Evolutionary conservation across 2,113 vertebrate species (phyloP), one percentile per base, ranked within the genome.

Genomic region (Sigmodon hispidus): DNA sequence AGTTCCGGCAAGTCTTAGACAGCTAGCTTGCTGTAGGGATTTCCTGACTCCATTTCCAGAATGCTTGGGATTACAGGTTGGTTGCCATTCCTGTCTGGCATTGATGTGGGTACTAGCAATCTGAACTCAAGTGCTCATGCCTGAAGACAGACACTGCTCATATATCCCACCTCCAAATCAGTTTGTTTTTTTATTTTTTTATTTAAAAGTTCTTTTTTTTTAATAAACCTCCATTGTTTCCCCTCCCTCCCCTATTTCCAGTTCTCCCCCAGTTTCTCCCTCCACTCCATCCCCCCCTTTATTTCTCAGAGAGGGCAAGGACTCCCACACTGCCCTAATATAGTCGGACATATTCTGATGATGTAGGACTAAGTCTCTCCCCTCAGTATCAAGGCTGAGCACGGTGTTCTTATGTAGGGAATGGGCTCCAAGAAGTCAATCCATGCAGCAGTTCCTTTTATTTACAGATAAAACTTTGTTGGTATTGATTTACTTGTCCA

Each of bases 401-500:
- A n/a, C n/a, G n/a, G n/a, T n/a, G n/a, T n/a, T n/a, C n/a, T n/a
- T n/a, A n/a, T n/a, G n/a, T n/a, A n/a, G n/a, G n/a, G n/a, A n/a
- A n/a, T n/a, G n/a, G n/a, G n/a, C n/a, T n/a, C n/a, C n/a, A n/a
- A n/a, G n/a, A n/a, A n/a, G n/a, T n/a, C n/a, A n/a, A n/a, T n/a
- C n/a, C n/a, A n/a, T n/a, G n/a, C n/a, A n/a, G n/a, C n/a, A n/a
- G n/a, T n/a, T 63, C 0, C 11, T 24, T 63, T 21, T 85, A 87
- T 75, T 75, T 69, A 84, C 5, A 91, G 69, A 40, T 75, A 93
- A 77, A 85, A 81, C 45, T 26, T 50, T 48, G 7, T 55, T 21
- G 85, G 69, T 24, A 63, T 17, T 31, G 67, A 93, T 80, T 92
- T 10, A 70, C 11, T 76, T 59, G 93, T 80, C 55, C 76, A 34